Evolutionary conservation across 1,140 invertebrate species (phyloP), one percentile per base, ranked within the genome.

Genomic region (Drosophila santomea): DNA sequence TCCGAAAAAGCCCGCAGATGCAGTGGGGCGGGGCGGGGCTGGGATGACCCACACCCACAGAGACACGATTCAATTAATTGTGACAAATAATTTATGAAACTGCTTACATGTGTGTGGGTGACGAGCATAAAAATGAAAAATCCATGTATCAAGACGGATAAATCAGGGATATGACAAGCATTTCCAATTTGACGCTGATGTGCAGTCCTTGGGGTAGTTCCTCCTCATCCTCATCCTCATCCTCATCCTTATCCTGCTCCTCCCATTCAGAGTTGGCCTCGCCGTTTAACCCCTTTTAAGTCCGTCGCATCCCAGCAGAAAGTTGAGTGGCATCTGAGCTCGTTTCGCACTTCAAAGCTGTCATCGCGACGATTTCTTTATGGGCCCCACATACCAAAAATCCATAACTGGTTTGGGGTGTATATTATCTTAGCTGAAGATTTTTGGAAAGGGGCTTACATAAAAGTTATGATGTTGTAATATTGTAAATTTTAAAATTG

Each of bases 11-110:
- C 38, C 60, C 32, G 43, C 62, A 62, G 57, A 61, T 64, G 62
- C 62, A 61, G 32, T 32, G 38, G 62, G 32, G 1, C 32, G 36
- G 47, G 44, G 44, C 44, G 44, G 47, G 25, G 25, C 45, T 2
- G 45, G 45, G 23, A 25, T 58, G 55, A 32, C 62, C 35, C 60
- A 68, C 78, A 78, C 50, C 41, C 67, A 36, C 57, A 72, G 62
- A 72, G 62, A 86, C 80, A 91, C 86, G 91, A 91, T 91, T 90
- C 90, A 91, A 91, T 91, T 91, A 91, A 91, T 91, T 89, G 80
- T 91, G 86, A 91, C 90, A 90, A 91, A 91, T 91, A 91, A 91
- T 91, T 91, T 91, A 91, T 91, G 86, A 91, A 91, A 90, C 75
- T 51, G 67, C 47, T 32, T 59, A 43, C 68, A 44, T 60, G 41